phyloP scores from a whole-genome alignment of 2,113 vertebrate genomes.

The Brevimyrus niger region DNA sequence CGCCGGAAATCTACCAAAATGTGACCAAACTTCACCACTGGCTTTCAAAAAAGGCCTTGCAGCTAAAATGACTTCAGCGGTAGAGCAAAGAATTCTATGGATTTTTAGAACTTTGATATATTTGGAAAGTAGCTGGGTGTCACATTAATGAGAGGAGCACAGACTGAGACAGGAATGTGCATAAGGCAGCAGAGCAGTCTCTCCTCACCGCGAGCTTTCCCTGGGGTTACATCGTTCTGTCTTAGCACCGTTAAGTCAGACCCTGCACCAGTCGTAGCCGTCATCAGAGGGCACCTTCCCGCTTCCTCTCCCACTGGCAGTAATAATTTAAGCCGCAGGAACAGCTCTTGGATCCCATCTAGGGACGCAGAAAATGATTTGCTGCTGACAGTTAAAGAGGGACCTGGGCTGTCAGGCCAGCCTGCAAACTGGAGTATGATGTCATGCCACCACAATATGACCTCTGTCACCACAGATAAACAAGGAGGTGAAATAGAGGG shows the following conservation, averaged over 20 bases:
- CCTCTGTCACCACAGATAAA: neutral
- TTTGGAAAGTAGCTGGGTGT: neutral
- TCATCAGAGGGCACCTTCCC: neutral
- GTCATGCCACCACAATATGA: neutral
- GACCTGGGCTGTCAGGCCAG: neutral
- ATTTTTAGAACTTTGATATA: neutral
- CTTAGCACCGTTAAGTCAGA: neutral
- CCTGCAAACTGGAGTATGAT: neutral
- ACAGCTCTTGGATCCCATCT: neutral
- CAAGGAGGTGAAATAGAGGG: neutral
- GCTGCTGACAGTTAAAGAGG: neutral
- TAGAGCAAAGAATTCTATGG: neutral
- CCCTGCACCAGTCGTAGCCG: neutral
- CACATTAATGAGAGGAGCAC: neutral
- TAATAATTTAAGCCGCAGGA: constrained; percentile 1
- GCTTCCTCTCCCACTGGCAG: neutral
- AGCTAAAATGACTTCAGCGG: neutral
- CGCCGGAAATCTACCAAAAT: neutral
- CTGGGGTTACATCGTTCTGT: constrained; percentile 4
- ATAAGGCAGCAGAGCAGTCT: neutral
- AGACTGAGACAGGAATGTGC: neutral
- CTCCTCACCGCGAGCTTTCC: neutral
- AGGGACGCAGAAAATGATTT: neutral
- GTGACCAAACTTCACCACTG: neutral
- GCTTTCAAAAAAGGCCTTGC: neutral